Evolutionary conservation across 23 tunicate species (phyloP).

Genomic region (Aplidium turbinatum): DNA sequence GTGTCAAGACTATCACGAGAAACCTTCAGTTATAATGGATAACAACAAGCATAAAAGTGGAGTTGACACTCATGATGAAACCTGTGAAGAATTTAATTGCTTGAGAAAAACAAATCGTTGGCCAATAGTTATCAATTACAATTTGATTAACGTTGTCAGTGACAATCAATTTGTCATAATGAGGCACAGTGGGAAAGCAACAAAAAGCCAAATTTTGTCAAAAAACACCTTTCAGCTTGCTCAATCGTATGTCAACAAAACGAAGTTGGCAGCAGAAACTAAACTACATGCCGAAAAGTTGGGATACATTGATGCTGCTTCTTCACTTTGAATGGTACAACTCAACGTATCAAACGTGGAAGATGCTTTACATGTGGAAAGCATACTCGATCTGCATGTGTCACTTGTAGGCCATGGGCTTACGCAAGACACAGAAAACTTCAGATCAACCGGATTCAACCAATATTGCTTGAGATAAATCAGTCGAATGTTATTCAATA

Average conservation of each 20-base stretch:
- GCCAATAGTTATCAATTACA: conserved; percentile 30
- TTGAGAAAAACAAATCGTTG: conserved; percentile 21
- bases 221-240: conserved; percentile 38
- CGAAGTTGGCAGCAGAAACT: conserved; percentile 21
- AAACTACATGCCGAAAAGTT: conserved; percentile 24
- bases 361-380: conserved; percentile 43
- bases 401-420: conserved; percentile 6
- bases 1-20: conserved; percentile 17
- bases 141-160: conserved; percentile 17
- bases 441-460: conserved; percentile 5
- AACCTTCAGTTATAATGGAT: conserved; percentile 32
- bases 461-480: conserved; percentile 17
- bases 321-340: background rate
- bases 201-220: no score
- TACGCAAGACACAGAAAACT: conserved; percentile 17
- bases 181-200: conserved; percentile 17
- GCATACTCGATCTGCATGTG: conserved; percentile 35
- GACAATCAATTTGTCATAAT: conserved; percentile 12
- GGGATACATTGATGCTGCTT: conserved; percentile 28
- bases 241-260: conserved; percentile 24
- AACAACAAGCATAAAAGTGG: conserved; percentile 33
- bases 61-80: conserved; percentile 34
- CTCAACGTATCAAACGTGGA: conserved; percentile 24
- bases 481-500: no score
- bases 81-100: conserved; percentile 16